These are phyloP conservation scores for Corythoichthys haematopterus DNA, from an alignment of 2,113 vertebrate species.

Conservation along the genomic window DNA sequence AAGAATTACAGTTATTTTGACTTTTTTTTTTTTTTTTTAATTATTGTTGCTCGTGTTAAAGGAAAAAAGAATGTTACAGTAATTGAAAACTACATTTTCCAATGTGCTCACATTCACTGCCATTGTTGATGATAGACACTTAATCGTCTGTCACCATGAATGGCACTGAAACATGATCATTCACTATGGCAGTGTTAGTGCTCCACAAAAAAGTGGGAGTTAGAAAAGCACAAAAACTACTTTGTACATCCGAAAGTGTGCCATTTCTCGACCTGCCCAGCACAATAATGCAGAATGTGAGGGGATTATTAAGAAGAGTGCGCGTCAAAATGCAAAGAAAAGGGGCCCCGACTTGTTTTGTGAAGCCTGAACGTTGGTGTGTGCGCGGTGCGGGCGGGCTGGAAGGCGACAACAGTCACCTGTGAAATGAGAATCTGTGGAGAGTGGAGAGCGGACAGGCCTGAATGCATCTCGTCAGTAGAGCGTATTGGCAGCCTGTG, in stretches of 20 bases:
- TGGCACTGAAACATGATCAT: too few relatives aligned
- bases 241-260: constrained; percentile 2
- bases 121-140: too few relatives aligned
- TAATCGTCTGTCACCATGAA: too few relatives aligned
- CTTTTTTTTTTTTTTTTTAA: too few relatives aligned
- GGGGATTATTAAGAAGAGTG: constrained; percentile 28
- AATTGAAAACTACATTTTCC: too few relatives aligned
- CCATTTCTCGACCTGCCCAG: background rate
- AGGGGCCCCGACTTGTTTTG: constrained; percentile 55
- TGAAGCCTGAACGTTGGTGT: constrained; percentile 56
- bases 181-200: too few relatives aligned
- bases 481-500: constrained; percentile 52
- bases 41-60: too few relatives aligned
- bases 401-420: constrained; percentile 69
- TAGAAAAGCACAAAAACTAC: background rate
- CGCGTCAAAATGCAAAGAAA: constrained; percentile 61
- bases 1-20: too few relatives aligned
- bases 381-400: constrained; percentile 60
- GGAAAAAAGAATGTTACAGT: too few relatives aligned
- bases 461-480: constrained; percentile 64
- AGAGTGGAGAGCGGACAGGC: constrained; percentile 59
- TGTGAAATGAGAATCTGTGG: constrained; percentile 75
- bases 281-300: constrained; percentile 23
- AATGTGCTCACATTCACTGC: too few relatives aligned
- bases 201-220: too few relatives aligned